Evolutionary conservation across 2,113 vertebrate species (phyloP), one percentile per base, ranked within the genome.

Genomic region (Callipepla squamata): DNA sequence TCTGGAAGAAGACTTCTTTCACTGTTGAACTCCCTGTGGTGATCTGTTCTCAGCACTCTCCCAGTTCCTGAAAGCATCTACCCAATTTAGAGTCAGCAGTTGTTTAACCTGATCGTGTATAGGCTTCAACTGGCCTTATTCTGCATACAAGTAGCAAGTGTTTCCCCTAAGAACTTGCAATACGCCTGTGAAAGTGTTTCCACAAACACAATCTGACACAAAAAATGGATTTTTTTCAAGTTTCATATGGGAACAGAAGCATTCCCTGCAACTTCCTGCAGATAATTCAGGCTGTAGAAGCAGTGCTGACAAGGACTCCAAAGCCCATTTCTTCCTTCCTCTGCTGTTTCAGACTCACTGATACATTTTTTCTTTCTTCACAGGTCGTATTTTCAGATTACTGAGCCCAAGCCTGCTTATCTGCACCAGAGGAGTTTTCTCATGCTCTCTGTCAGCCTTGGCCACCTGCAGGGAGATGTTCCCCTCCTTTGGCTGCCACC

Each of bases 331-430:
- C 47, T 89, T 91, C 50, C 21, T 48, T 75, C 15, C 19, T 61
- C 77, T 84, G 57, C 47, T 91, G 51, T 40, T 96, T 75, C n/a
- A 80, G 48, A 93, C 55, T 62, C 36, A 94, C 81, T 28, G 75
- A 77, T 21, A 6, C 30, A 13, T 2, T 6, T 67, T 44, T 51
- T 83, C 59, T 47, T 69, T 79, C 76, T 70, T 67, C 32, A 26
- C 2, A 63, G 32, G 28, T 82, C 28, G 73, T 51, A 19, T 58
- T 76, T 86, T 76, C 76, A 80, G 30, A 62, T 48, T 81, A 75
- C 48, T 62, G 21, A 87, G 61, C 7, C 47, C 25, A n/a, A 57
- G 25, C 19, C 19, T 68, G 6, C 28, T 80, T 72, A 68, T 65
- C 45, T 68, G 38, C 34, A 50, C 51, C 51, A 59, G 1, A 85